A percentile compares a stretch with the other conserved stretches of the same genome.
These are phyloP conservation scores for Tetraneura akinire DNA, from an alignment of 1,140 invertebrate species.

Conservation along the genomic window DNA sequence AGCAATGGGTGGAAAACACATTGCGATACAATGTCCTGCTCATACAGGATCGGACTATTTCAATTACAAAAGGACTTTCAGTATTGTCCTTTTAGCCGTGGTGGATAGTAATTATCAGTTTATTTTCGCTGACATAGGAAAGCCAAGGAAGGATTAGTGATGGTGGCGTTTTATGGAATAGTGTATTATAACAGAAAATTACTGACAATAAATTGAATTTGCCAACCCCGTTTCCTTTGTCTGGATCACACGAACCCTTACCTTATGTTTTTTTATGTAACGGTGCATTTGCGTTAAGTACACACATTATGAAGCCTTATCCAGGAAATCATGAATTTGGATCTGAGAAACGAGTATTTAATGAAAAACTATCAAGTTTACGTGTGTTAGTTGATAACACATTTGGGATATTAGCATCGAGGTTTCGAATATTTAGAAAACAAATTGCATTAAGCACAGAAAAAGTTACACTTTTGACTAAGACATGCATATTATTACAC, in stretches of 20 bases:
- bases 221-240: background rate
- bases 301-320: constrained; percentile 61
- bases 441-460: constrained; percentile 56
- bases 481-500: constrained; percentile 55
- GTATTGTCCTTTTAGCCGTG: constrained; percentile 54
- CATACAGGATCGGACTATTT: constrained; percentile 54
- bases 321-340: constrained; percentile 59
- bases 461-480: constrained; percentile 55
- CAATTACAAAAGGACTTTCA: constrained; percentile 52
- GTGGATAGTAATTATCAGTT: constrained; percentile 54
- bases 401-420: constrained; percentile 61
- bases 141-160: constrained; percentile 57
- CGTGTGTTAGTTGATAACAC: constrained; percentile 62
- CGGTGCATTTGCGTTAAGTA: constrained; percentile 61
- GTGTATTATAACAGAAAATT: constrained; percentile 59
- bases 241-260: background rate
- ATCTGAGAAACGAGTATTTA: constrained; percentile 58
- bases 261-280: constrained; percentile 59
- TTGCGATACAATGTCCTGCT: constrained; percentile 57
- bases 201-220: constrained; percentile 53
- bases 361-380: constrained; percentile 58
- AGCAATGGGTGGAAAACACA: constrained; percentile 59
- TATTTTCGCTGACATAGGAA: constrained; percentile 53
- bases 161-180: constrained; percentile 58
- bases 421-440: constrained; percentile 59